These are phyloP conservation scores for Berghia stephanieae DNA, from an alignment of 1,140 invertebrate genomes.

Conservation along the genomic window DNA sequence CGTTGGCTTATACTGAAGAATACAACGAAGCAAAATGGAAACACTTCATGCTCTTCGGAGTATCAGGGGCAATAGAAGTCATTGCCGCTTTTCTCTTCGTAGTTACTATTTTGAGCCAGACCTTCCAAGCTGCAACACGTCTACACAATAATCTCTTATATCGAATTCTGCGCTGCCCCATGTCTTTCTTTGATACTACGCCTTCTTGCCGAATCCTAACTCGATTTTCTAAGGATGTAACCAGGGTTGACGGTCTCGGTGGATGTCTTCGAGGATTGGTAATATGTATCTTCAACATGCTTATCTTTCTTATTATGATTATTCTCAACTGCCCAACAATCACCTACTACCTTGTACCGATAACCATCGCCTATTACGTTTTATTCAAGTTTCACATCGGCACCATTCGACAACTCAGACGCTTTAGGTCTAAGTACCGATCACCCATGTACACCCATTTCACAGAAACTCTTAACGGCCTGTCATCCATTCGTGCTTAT, in stretches of 20 bases:
- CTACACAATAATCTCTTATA: conserved; percentile 59
- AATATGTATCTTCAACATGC: not conserved
- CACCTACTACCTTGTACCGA: not conserved
- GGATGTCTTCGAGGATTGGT: not conserved
- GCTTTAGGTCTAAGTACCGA: not conserved
- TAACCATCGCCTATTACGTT: not conserved
- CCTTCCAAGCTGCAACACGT: conserved; percentile 48
- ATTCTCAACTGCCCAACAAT: not conserved
- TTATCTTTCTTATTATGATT: not conserved
- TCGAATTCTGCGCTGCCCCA: conserved; percentile 68
- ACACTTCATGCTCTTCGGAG: conserved; percentile 46
- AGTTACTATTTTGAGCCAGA: conserved; percentile 39
- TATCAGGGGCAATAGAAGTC: conserved; percentile 42
- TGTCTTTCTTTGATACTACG: conserved; percentile 75
- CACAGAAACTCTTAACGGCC: not conserved
- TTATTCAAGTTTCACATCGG: not conserved
- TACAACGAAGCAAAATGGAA: conserved; percentile 45
- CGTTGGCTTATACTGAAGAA: conserved; percentile 39
- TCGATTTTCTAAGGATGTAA: conserved; percentile 73
- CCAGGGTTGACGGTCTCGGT: conserved; percentile 58
- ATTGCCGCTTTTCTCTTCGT: conserved; percentile 40
- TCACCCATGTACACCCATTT: not conserved
- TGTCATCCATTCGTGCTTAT: not conserved
- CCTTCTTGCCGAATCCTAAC: conserved; percentile 73
- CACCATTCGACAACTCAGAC: not conserved